A percentile compares a stretch with the other conserved stretches of the same genome.
Evolutionary conservation across 2,797 vertebrate genomes (phyloP).

Genomic region (Pelochelys cantorii): DNA sequence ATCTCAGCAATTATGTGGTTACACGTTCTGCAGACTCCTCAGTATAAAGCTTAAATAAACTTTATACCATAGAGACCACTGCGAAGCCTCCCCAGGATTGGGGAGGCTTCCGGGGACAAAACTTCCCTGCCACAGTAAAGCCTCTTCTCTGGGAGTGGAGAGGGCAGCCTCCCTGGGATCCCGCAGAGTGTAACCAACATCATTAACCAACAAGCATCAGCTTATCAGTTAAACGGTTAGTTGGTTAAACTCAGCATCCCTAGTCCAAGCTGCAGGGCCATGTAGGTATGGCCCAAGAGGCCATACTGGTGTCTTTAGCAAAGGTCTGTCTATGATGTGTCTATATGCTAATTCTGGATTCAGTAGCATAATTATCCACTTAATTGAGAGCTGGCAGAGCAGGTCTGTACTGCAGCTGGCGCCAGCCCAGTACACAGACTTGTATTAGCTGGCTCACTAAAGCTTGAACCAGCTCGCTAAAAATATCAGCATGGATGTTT

Average conservation of each 20-base stretch:
- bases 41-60: too few species aligned
- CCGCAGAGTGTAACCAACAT: too few species aligned
- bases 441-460: neutral
- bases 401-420: neutral
- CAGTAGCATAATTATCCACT: neutral
- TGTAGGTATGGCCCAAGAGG: neutral
- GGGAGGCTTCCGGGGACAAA: too few species aligned
- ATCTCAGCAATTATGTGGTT: too few species aligned
- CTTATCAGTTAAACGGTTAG: too few species aligned
- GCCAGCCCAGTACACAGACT: neutral
- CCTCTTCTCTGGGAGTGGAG: too few species aligned
- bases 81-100: too few species aligned
- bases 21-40: too few species aligned
- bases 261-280: neutral
- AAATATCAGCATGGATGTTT: neutral
- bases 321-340: neutral
- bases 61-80: too few species aligned
- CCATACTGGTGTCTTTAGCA: neutral
- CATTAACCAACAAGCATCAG: too few species aligned
- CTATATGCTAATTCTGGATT: neutral
- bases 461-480: neutral
- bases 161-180: too few species aligned
- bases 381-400: neutral
- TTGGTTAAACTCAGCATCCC: neutral
- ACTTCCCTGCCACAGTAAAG: too few species aligned